phyloP scores from a whole-genome alignment of 37 sponge, comb jelly and placozoan genomes.

The Crambe crambe region DNA sequence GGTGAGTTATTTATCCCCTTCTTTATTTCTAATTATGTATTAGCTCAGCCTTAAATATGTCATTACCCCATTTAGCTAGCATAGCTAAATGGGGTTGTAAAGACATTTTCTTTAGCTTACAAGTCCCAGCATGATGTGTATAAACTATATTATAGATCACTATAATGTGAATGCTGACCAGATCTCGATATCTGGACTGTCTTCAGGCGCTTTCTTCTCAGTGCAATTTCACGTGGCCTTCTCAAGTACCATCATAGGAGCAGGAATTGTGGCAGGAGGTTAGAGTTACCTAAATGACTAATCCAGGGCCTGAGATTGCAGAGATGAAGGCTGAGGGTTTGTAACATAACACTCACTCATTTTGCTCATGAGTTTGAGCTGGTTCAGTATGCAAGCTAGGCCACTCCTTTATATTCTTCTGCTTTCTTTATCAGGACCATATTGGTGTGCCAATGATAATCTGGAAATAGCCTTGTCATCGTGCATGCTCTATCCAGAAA shows the following conservation, averaged over 20 bases:
- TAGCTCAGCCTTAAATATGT: too few species aligned
- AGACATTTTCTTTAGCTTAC: too few species aligned
- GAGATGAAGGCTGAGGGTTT: too few species aligned
- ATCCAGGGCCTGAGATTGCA: too few species aligned
- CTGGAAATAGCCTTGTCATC: slow-evolving; percentile 42
- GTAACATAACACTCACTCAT: too few species aligned
- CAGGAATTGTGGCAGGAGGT: slow-evolving; percentile 83
- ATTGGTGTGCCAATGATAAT: slow-evolving; percentile 68
- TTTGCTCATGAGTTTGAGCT: too few species aligned
- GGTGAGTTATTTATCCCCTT: neutral
- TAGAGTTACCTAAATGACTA: slow-evolving; percentile 8
- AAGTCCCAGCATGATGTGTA: neutral
- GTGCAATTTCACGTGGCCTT: slow-evolving; percentile 88
- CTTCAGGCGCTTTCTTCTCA: slow-evolving; percentile 82
- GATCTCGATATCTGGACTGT: slow-evolving; percentile 81
- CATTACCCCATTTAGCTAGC: too few species aligned
- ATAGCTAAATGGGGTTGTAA: too few species aligned
- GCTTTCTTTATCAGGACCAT: slow-evolving; percentile 49
- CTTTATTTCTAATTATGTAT: neutral
- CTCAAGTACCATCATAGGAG: slow-evolving; percentile 69
- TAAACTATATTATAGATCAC: neutral
- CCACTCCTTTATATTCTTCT: neutral
- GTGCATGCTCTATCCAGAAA: slow-evolving; percentile 47
- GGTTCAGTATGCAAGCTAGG: neutral
- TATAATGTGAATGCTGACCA: slow-evolving; percentile 50